A percentile compares a stretch with the other conserved stretches of the same genome.
phyloP scores from a whole-genome alignment of 2,113 vertebrate genomes.

The Sphyrna mokarran region DNA sequence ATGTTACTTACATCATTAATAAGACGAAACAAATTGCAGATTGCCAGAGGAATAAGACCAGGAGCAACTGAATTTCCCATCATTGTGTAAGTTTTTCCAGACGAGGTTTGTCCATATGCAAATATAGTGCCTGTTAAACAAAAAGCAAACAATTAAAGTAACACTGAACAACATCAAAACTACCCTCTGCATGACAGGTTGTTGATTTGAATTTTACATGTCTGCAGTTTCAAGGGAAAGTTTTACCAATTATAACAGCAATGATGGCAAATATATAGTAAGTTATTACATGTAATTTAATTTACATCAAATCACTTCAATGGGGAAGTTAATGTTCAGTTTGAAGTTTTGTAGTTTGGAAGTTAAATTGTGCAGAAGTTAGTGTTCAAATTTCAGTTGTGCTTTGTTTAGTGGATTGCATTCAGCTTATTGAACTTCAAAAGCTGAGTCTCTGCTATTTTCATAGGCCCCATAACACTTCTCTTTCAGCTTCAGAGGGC shows the following conservation, averaged over 20 bases:
- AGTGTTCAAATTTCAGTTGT: too few relatives aligned
- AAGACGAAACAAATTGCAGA: constrained; percentile 81
- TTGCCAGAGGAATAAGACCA: constrained; percentile 81
- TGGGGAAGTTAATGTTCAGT: too few relatives aligned
- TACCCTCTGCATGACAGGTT: neutral
- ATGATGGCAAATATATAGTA: neutral
- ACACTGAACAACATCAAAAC: neutral
- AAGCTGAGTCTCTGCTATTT: too few relatives aligned
- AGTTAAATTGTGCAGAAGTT: too few relatives aligned
- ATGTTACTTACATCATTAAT: constrained; percentile 71
- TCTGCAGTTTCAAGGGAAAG: neutral
- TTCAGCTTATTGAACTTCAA: too few relatives aligned
- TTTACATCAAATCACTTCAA: neutral
- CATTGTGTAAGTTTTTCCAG: constrained; percentile 95
- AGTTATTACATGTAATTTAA: neutral
- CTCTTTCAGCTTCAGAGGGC: too few relatives aligned
- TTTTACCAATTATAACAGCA: neutral
- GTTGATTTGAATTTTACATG: neutral
- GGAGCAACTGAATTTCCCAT: constrained; percentile 67
- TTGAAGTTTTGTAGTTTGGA: too few relatives aligned
- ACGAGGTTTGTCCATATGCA: constrained; percentile 92
- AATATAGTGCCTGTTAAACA: constrained; percentile 80
- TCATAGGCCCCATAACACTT: too few relatives aligned
- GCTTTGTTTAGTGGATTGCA: too few relatives aligned
- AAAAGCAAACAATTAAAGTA: neutral